phyloP scores from a whole-genome alignment of 2,797 vertebrate species.

The Arrhamphus sclerolepis region DNA sequence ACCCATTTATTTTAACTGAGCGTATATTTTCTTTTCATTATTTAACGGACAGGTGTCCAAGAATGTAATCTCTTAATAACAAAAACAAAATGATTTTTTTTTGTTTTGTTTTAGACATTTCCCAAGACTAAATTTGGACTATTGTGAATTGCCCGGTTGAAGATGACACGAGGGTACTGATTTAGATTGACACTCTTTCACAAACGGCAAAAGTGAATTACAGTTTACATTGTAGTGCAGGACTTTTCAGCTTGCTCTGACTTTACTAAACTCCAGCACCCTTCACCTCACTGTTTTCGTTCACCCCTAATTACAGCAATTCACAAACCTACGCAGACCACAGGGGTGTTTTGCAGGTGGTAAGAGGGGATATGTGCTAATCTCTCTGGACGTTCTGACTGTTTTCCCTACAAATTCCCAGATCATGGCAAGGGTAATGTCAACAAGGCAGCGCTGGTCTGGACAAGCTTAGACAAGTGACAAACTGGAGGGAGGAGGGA shows the following conservation, averaged over 20 bases:
- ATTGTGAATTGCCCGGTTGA: not conserved
- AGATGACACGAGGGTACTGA: not conserved
- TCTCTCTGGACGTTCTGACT: slow-evolving; percentile 52
- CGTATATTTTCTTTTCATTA: too few species aligned
- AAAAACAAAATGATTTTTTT: too few species aligned
- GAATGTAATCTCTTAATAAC: too few species aligned
- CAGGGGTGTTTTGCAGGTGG: slow-evolving; percentile 36
- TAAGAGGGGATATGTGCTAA: slow-evolving; percentile 68
- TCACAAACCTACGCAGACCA: slow-evolving; percentile 19
- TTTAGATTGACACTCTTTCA: not conserved
- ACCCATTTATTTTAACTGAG: too few species aligned
- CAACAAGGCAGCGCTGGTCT: slow-evolving; percentile 64
- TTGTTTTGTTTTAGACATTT: not conserved
- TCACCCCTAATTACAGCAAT: slow-evolving; percentile 30
- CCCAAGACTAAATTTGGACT: slow-evolving; percentile 2
- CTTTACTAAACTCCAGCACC: slow-evolving; percentile 4
- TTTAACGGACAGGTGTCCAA: too few species aligned
- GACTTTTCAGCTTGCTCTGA: slow-evolving; percentile 13
- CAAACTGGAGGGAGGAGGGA: slow-evolving; percentile 56
- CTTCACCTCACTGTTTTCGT: slow-evolving; percentile 7
- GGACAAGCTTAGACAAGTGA: slow-evolving; percentile 79
- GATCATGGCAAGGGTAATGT: slow-evolving; percentile 57
- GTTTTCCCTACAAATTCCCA: slow-evolving; percentile 71
- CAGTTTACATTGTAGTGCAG: slow-evolving; percentile 2
- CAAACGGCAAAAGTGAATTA: slow-evolving; percentile 8